These are phyloP conservation scores for Caenorhabditis imperialis DNA, from an alignment of 2,888 invertebrate species.

Conservation along the genomic window DNA sequence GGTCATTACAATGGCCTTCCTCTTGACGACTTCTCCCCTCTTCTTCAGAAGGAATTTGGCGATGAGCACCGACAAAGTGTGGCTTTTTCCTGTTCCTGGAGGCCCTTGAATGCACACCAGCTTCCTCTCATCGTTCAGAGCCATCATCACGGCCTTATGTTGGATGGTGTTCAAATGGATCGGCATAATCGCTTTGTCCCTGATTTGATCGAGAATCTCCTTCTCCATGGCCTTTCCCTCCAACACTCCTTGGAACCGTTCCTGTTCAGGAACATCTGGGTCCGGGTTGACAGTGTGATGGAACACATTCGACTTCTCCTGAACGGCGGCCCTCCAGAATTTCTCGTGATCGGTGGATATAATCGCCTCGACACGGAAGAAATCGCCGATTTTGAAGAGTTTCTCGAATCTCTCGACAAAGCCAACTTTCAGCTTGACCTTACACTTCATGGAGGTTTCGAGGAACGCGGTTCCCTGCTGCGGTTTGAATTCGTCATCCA, in stretches of 20 bases:
- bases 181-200: not conserved
- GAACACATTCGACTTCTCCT: no score
- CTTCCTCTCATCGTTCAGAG: conserved; percentile 9
- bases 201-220: not conserved
- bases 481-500: no score
- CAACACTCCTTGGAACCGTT: no score
- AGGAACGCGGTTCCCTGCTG: no score
- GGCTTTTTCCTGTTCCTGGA: conserved; percentile 37
- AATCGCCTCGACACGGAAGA: not conserved
- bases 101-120: conserved; percentile 44
- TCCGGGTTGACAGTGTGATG: not conserved
- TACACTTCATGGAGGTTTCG: no score
- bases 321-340: not conserved
- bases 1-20: conserved; percentile 11
- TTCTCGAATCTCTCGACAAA: not conserved
- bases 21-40: not conserved
- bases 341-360: not conserved
- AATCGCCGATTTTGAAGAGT: not conserved
- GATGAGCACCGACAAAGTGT: not conserved
- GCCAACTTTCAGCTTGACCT: not conserved
- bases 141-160: conserved; percentile 14
- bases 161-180: not conserved
- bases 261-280: not conserved
- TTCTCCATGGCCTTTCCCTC: not conserved
- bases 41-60: not conserved